phyloP scores from a whole-genome alignment of 2,113 vertebrate species.

The Paradoxurus hermaphroditus region DNA sequence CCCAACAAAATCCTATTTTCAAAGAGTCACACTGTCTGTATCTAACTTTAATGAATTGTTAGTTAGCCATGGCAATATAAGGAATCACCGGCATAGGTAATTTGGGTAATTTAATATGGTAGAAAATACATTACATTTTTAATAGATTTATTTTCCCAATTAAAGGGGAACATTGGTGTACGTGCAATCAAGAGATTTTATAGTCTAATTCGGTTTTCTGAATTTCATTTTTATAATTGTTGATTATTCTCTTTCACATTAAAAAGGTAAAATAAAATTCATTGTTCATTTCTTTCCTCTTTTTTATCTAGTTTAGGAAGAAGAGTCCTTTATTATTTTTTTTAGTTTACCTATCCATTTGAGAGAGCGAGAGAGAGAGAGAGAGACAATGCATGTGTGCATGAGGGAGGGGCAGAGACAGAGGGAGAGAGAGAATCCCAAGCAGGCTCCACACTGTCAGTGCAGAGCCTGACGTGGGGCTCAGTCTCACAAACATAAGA shows the following conservation, averaged over 20 bases:
- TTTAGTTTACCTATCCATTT: too few species aligned
- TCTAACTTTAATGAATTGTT: neutral
- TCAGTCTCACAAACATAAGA: too few species aligned
- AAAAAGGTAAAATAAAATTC: slow-evolving; percentile 33
- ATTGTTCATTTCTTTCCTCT: neutral
- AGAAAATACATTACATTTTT: slow-evolving; percentile 23
- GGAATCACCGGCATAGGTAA: neutral
- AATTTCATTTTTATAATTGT: slow-evolving; percentile 43
- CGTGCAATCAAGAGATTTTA: neutral
- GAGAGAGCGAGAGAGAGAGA: too few species aligned
- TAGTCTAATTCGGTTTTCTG: neutral
- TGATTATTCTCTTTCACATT: neutral
- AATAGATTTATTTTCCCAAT: slow-evolving; percentile 35
- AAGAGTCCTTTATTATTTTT: too few species aligned
- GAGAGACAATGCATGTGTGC: too few species aligned
- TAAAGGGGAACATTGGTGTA: neutral
- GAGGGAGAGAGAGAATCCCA: too few species aligned
- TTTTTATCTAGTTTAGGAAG: neutral
- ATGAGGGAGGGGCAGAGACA: too few species aligned
- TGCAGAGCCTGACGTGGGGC: too few species aligned
- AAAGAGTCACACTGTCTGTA: slow-evolving; percentile 5
- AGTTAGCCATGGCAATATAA: neutral
- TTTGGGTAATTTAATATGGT: neutral
- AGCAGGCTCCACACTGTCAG: too few species aligned
- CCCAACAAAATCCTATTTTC: slow-evolving; percentile 21